Percentiles rank a stretch among this genome's conserved stretches.
These are phyloP conservation scores for Heteromurus nitidus DNA, from an alignment of 2,888 invertebrate species.

Conservation along the genomic window DNA sequence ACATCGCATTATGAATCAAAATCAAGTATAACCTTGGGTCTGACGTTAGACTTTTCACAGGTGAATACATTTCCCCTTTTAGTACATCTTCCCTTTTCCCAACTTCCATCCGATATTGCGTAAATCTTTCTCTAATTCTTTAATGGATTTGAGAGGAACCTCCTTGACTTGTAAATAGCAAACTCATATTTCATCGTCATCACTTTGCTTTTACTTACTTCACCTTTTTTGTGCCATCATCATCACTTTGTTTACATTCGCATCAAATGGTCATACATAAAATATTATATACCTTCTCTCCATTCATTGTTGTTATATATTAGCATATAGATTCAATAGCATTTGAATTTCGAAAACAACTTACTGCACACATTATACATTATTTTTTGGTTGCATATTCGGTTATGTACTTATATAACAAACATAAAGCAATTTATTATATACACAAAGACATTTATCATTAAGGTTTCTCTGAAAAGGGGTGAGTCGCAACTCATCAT, in stretches of 20 bases:
- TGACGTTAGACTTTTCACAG: too few species aligned
- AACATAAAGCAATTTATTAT: slow-evolving; percentile 45
- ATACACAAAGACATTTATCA: slow-evolving; percentile 27
- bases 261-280: background rate
- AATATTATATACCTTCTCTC: background rate
- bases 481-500: slow-evolving; percentile 61
- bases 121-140: slow-evolving; percentile 16
- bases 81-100: too few species aligned
- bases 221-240: slow-evolving; percentile 10
- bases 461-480: slow-evolving; percentile 39
- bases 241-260: slow-evolving; percentile 24
- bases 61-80: too few species aligned
- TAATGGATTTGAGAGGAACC: slow-evolving; percentile 36
- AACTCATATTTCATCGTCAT: slow-evolving; percentile 53
- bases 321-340: slow-evolving; percentile 4
- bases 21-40: too few species aligned
- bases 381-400: background rate
- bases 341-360: background rate
- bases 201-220: slow-evolving; percentile 3
- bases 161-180: slow-evolving; percentile 27
- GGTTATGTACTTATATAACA: background rate
- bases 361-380: background rate
- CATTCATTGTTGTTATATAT: background rate
- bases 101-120: background rate
- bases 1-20: too few species aligned